These are phyloP conservation scores for Cheiracanthium punctorium DNA, from an alignment of 2,888 invertebrate species.

Conservation along the genomic window DNA sequence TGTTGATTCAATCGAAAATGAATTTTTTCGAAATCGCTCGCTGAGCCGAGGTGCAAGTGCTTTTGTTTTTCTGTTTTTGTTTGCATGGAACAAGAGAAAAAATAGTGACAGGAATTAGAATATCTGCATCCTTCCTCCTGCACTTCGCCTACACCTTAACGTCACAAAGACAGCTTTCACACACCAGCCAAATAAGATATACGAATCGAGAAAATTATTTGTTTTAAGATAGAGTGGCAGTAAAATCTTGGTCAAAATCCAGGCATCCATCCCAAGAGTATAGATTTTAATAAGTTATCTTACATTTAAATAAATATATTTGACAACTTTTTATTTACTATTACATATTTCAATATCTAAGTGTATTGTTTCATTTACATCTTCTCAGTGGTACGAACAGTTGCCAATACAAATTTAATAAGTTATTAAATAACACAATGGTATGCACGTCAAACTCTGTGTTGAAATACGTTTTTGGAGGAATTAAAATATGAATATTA, in stretches of 20 bases:
- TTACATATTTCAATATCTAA: no score
- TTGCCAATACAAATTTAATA: no score
- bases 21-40: background rate
- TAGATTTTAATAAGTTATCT: no score
- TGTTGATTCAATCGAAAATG: no score
- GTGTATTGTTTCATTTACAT: no score
- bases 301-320: no score
- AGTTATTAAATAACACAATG: no score
- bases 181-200: background rate
- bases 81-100: constrained; percentile 51
- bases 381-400: no score
- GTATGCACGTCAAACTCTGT: no score
- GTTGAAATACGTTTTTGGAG: no score
- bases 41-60: constrained; percentile 61
- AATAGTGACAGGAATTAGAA: constrained; percentile 12
- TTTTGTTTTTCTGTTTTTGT: constrained; percentile 24
- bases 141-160: constrained; percentile 45
- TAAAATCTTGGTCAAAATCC: background rate
- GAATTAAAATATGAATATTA: no score
- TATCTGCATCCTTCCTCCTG: background rate
- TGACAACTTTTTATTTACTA: no score
- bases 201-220: background rate
- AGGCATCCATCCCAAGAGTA: background rate
- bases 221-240: background rate
- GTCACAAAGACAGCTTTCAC: constrained; percentile 45